Evolutionary conservation across 2,113 vertebrate species (phyloP).

Genomic region (Morone chrysops): DNA sequence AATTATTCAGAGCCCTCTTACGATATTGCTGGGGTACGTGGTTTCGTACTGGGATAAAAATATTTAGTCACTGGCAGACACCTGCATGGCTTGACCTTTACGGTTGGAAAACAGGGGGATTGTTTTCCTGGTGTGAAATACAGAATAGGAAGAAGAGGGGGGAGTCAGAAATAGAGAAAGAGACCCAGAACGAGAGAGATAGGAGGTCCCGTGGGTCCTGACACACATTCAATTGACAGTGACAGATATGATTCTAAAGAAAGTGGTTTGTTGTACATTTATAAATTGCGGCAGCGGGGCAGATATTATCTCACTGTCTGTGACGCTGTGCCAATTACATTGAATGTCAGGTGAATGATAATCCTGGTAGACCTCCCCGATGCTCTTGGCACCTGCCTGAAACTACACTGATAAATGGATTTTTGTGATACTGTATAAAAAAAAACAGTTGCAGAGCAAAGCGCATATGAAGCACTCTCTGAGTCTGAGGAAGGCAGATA

Average conservation of each 20-base stretch:
- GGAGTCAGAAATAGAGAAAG: not conserved
- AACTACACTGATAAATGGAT: conserved; percentile 17
- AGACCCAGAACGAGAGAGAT: not conserved
- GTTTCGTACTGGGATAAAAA: conserved; percentile 52
- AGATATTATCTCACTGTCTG: conserved; percentile 40
- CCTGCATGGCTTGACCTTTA: conserved; percentile 77
- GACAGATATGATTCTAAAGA: conserved; percentile 67
- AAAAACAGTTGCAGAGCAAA: not conserved
- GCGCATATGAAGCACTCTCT: not conserved
- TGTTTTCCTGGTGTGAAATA: conserved; percentile 59
- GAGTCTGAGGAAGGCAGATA: not conserved
- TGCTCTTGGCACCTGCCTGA: conserved; percentile 20
- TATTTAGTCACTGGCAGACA: conserved; percentile 50
- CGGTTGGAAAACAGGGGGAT: conserved; percentile 44
- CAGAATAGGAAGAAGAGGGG: not conserved
- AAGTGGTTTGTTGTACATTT: conserved; percentile 55
- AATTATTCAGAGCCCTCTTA: conserved; percentile 65
- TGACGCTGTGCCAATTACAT: conserved; percentile 38
- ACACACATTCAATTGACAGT: conserved; percentile 76
- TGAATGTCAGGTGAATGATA: conserved; percentile 55
- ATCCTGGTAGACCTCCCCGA: conserved; percentile 9
- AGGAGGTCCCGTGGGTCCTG: conserved; percentile 59
- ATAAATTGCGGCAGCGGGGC: conserved; percentile 38
- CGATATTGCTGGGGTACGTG: conserved; percentile 23
- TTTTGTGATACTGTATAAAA: not conserved